Evolutionary conservation across 2,797 vertebrate species (phyloP), one percentile per base, ranked within the genome.

Genomic region (Dallia pectoralis): DNA sequence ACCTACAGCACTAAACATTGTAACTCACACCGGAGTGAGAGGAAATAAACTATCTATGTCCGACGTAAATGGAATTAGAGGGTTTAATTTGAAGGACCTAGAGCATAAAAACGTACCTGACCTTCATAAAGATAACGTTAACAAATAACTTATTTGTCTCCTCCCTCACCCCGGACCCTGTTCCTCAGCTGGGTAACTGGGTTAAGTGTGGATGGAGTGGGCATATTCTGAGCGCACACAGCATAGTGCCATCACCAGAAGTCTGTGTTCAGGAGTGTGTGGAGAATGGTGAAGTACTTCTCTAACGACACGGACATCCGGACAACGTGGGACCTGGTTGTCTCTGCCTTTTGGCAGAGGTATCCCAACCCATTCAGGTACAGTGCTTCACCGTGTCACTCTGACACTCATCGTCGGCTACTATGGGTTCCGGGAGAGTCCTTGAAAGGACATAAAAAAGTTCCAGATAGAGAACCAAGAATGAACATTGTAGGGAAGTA

Each of bases 301-400:
- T 84, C 86, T 78, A 92, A 73, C 53, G 82, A 67, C 79, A 70
- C 62, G 14, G 91, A 92, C 79, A 91, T 94, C 79, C 87, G 76
- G 76, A 91, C 87, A 33, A 76, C 83, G 0, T 94, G 93, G 93
- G 92, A 94, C 80, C 89, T 91, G 19, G 93, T 94, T 69, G 89
- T 87, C 74, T 91, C 90, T 76, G 93, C 93, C 48, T 93, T 93
- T 77, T 94, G 93, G 92, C 93, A 92, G 86, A 87, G 92, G 67
- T 94, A 94, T 71, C 93, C 93, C 0, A 94, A 94, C 72, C 93
- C 93, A 22, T 94, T 92, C 91, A 94, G 93, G 93, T 94, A 91
- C 18, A 4, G 1, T 6, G 33, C 67, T 32, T 44, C 0, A 30
- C 44, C 4, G 9, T 51, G 33, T 16, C 11, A 32, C 12, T 18